Evolutionary conservation across 1,140 invertebrate genomes (phyloP), one percentile per base, ranked within the genome.

Genomic region (Dinothrombium tinctorium): DNA sequence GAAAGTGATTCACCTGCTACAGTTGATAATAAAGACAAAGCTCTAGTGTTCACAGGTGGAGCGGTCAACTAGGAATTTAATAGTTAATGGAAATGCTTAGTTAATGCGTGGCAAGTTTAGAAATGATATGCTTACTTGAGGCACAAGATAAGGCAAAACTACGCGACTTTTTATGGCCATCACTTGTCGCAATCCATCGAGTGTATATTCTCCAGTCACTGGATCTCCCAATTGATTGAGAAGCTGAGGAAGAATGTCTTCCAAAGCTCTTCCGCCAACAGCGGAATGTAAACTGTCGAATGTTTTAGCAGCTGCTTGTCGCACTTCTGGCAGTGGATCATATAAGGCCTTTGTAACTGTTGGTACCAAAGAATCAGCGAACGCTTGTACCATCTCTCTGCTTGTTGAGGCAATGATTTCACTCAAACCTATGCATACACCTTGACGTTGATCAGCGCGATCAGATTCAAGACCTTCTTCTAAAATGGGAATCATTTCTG

Each of bases 361-460:
- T n/a, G 87, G 87, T n/a, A 96, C 82, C 37, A 98, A 62, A 52
- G 79, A 90, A 55, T 94, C 82, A 2, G 89, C 82, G 60, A 89
- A 90, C 2, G 76, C 76, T 1, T 87, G 59, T 6, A 90, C 79
- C 73, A 94, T 90, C 50, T 96, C 90, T 52, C 73, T 73, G 39
- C 80, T 89, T 2, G 87, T 95, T 29, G 87, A 90, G 3, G 74
- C 73, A 73, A 98, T 92, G 49, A 99, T 98, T 68, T 99, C 94
- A 1, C 82, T 84, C 2, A 99, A 64, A 4, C 90, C 90, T 56
- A 96, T 94, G 58, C 90, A 95, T 9, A 98, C 92, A 50, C 90
- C 92, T 61, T 96, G 84, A 22, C 90, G 65, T 58, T 95, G 84
- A 61, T 95, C 89, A 7, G 82, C 58, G 35, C 78, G 69, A 35